Conservation (phyloP, 2,888 invertebrate genomes). For the Coecobrya sp. region DNA sequence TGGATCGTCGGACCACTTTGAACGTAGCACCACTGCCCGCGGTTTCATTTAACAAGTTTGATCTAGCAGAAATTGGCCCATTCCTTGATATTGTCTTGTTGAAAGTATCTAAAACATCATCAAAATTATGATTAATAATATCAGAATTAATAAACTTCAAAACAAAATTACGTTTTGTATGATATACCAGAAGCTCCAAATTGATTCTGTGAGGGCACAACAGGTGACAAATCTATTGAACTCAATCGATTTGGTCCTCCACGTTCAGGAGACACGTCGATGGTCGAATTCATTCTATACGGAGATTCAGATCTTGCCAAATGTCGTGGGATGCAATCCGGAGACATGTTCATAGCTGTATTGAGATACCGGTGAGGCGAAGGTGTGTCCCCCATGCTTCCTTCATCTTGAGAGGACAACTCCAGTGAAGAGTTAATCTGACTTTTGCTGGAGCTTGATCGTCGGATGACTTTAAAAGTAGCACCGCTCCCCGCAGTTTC, state of each 20-base stretch:
- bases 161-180: no score
- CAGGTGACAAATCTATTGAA: no score
- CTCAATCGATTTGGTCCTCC: no score
- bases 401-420: background rate
- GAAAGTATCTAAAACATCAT: no score
- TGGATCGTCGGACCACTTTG: background rate
- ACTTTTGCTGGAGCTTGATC: conserved; percentile 13
- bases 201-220: no score
- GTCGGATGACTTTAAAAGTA: conserved; percentile 35
- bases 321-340: conserved; percentile 42
- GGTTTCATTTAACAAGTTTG: conserved; percentile 56
- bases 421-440: conserved; percentile 53
- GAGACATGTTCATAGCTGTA: conserved; percentile 55
- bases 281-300: conserved; percentile 25
- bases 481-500: conserved; percentile 72
- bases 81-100: no score
- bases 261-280: conserved; percentile 47
- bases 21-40: conserved; percentile 71
- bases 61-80: background rate
- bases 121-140: no score
- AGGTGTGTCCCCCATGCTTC: background rate
- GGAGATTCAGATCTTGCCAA: background rate
- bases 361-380: conserved; percentile 30
- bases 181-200: no score
- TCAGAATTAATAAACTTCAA: no score